These are phyloP conservation scores for Psilopogon haemacephalus DNA, from an alignment of 2,113 vertebrate genomes.

Conservation along the genomic window DNA sequence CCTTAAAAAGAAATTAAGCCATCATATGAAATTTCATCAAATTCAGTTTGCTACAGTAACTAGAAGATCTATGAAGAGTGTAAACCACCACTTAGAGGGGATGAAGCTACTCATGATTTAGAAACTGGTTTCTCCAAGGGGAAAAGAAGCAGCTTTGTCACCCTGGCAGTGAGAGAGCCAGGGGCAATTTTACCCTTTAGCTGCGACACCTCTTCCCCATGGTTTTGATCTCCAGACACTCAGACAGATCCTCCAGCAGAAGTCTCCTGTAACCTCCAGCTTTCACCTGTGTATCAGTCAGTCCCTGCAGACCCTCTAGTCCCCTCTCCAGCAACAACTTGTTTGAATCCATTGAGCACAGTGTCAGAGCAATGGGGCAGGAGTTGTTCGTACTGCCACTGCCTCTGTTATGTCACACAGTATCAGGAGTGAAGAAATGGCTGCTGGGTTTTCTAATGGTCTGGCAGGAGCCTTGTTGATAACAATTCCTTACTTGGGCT, in stretches of 20 bases:
- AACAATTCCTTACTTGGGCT: slow-evolving; percentile 10
- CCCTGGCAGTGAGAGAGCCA: not conserved
- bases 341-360: not conserved
- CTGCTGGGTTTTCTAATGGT: slow-evolving; percentile 35
- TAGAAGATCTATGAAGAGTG: not conserved
- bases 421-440: slow-evolving; percentile 19
- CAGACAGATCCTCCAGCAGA: not conserved
- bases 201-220: not conserved
- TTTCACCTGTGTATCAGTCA: not conserved
- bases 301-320: not conserved
- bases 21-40: not conserved
- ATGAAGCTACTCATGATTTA: not conserved
- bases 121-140: not conserved
- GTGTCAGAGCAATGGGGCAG: slow-evolving; percentile 21
- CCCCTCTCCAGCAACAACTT: not conserved
- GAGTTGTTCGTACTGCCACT: not conserved
- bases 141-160: not conserved
- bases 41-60: rapidly evolving
- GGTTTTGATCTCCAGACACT: not conserved
- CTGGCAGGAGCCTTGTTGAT: slow-evolving; percentile 7
- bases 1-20: not conserved
- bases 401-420: not conserved
- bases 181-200: not conserved
- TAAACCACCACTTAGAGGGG: not conserved
- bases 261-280: not conserved